Percentiles rank a stretch among this genome's conserved stretches.
Evolutionary conservation across 2,888 invertebrate species (phyloP).

Genomic region (Ptilodon capucinus): DNA sequence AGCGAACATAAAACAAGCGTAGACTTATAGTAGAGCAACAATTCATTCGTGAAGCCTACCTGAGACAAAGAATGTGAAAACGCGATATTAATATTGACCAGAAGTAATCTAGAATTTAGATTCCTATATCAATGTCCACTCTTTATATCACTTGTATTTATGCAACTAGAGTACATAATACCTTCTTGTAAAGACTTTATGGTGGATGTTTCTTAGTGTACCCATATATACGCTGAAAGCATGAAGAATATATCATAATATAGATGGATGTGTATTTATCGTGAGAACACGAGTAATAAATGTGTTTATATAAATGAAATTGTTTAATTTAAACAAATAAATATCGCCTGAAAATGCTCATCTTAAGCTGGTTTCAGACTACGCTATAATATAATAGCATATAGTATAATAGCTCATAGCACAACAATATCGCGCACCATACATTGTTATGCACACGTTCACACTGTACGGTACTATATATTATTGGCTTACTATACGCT

Average conservation of each 20-base stretch:
- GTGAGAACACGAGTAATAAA: constrained; percentile 55
- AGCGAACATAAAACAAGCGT: too few relatives aligned
- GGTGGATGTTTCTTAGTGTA: constrained; percentile 17
- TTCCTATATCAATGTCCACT: constrained; percentile 29
- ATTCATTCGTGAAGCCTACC: too few relatives aligned
- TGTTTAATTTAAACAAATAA: constrained; percentile 16
- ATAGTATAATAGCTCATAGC: too few relatives aligned
- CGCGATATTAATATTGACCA: constrained; percentile 15
- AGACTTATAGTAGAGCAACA: too few relatives aligned
- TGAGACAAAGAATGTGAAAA: constrained; percentile 4
- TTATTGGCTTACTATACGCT: too few relatives aligned
- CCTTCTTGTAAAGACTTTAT: constrained; percentile 22
- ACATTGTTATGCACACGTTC: too few relatives aligned
- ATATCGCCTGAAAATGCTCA: too few relatives aligned
- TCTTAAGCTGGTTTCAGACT: too few relatives aligned
- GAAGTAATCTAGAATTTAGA: constrained; percentile 19
- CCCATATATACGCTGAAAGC: constrained; percentile 17
- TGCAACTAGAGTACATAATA: too few relatives aligned
- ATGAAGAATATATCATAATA: constrained; percentile 25
- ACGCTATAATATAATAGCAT: too few relatives aligned
- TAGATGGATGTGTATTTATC: constrained; percentile 45
- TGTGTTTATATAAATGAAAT: constrained; percentile 34
- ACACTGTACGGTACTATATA: too few relatives aligned
- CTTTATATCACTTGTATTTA: constrained; percentile 10
- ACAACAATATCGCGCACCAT: too few relatives aligned